A percentile compares a stretch with the other conserved stretches of the same genome.
Evolutionary conservation across 2,888 invertebrate species (phyloP).

Genomic region (Cerceris rybyensis): DNA sequence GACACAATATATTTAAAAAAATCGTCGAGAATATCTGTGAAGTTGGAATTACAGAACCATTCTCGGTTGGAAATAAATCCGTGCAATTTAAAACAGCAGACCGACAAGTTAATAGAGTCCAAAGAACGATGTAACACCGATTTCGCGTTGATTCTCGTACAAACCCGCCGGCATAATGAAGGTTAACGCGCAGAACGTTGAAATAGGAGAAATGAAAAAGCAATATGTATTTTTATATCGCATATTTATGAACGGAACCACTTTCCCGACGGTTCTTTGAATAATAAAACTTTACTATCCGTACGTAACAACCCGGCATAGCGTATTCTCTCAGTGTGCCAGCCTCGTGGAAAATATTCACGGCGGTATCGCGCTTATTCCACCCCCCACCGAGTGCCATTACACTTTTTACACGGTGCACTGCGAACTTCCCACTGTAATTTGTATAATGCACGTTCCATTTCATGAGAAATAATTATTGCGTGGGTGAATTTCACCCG

Average conservation of each 20-base stretch:
- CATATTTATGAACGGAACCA: neutral
- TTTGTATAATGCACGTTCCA: neutral
- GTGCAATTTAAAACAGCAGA: too few relatives aligned
- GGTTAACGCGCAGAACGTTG: too few relatives aligned
- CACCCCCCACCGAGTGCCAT: neutral
- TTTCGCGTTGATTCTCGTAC: too few relatives aligned
- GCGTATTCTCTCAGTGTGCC: neutral
- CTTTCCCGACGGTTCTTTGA: neutral
- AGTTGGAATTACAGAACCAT: too few relatives aligned
- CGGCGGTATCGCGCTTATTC: constrained; percentile 3
- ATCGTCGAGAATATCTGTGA: too few relatives aligned
- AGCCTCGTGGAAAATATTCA: neutral
- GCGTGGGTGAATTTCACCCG: neutral
- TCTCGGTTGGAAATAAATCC: too few relatives aligned
- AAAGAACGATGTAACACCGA: too few relatives aligned
- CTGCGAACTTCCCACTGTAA: neutral
- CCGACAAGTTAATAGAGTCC: too few relatives aligned
- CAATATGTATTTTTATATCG: neutral
- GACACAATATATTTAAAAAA: too few relatives aligned
- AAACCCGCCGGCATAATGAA: too few relatives aligned
- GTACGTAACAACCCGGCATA: neutral
- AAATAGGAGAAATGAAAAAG: neutral
- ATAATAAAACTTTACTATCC: constrained; percentile 3
- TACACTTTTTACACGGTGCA: neutral
- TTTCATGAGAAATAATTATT: neutral